These are phyloP conservation scores for Lutraria rhynchaena DNA, from an alignment of 1,140 invertebrate species.

Conservation along the genomic window DNA sequence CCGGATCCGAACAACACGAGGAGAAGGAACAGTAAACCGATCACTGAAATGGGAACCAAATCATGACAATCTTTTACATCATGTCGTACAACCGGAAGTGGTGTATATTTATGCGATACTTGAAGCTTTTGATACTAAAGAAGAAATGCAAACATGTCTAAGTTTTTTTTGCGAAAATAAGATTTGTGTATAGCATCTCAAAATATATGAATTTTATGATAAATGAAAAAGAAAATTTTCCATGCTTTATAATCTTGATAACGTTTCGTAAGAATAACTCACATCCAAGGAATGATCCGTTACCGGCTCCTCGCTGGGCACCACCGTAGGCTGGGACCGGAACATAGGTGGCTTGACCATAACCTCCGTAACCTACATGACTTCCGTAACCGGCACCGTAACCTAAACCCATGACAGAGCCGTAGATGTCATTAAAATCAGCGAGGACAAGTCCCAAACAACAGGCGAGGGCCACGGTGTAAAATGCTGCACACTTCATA, in stretches of 20 bases:
- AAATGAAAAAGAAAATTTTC: background rate
- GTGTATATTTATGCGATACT: no score
- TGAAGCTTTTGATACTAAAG: no score
- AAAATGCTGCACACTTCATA: slow-evolving; percentile 24
- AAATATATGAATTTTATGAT: no score
- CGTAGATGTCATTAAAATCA: background rate
- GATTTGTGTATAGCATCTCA: no score
- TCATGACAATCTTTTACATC: no score
- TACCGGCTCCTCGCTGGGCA: background rate
- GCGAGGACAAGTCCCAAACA: slow-evolving; percentile 28
- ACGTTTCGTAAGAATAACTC: background rate
- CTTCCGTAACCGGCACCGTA: no score
- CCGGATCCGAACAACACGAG: slow-evolving; percentile 1
- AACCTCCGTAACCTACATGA: no score
- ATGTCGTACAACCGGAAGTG: no score
- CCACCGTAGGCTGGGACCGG: background rate
- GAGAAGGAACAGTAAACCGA: background rate
- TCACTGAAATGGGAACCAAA: slow-evolving; percentile 11
- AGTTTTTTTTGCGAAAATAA: no score
- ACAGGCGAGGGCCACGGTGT: slow-evolving; percentile 23
- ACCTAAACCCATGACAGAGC: no score
- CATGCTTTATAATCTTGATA: background rate
- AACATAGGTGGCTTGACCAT: slow-evolving; percentile 4
- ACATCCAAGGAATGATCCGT: slow-evolving; percentile 9
- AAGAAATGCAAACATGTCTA: no score